Evolutionary conservation across 2,888 invertebrate species (phyloP).

Genomic region (Mayetiola destructor): DNA sequence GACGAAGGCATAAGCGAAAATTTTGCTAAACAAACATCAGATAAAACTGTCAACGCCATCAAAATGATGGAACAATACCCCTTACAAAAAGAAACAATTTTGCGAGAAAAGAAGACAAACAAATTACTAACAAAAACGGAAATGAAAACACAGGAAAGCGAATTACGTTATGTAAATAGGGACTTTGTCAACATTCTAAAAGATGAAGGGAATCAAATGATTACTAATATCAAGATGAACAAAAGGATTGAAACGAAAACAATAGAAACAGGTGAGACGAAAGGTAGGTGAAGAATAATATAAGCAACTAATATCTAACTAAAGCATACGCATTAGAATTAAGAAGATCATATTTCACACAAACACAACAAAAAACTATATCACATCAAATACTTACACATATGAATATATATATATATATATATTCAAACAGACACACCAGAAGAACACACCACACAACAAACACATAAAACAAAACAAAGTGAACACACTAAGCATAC

Average conservation of each 20-base stretch:
- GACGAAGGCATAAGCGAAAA: background rate
- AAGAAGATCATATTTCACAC: background rate
- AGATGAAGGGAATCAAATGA: background rate
- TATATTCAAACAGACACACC: constrained; percentile 7
- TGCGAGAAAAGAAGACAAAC: background rate
- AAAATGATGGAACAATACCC: background rate
- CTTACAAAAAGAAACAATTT: background rate
- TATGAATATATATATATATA: too few relatives aligned
- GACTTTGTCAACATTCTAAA: background rate
- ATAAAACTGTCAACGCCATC: background rate
- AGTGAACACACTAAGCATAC: constrained; percentile 27
- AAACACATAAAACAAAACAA: constrained; percentile 25
- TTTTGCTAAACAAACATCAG: background rate
- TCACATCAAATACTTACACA: background rate
- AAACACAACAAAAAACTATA: background rate
- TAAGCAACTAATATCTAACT: background rate
- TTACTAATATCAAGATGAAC: background rate
- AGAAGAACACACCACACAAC: constrained; percentile 14
- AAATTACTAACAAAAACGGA: background rate
- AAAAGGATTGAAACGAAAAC: background rate
- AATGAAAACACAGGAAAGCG: background rate
- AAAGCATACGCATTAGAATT: background rate
- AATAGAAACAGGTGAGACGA: background rate
- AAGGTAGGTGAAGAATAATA: background rate
- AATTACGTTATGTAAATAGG: too few relatives aligned